Percentiles rank a stretch among this genome's conserved stretches.
These are phyloP conservation scores for Poeciliopsis infans DNA, from an alignment of 2,797 vertebrate genomes.

Conservation along the genomic window DNA sequence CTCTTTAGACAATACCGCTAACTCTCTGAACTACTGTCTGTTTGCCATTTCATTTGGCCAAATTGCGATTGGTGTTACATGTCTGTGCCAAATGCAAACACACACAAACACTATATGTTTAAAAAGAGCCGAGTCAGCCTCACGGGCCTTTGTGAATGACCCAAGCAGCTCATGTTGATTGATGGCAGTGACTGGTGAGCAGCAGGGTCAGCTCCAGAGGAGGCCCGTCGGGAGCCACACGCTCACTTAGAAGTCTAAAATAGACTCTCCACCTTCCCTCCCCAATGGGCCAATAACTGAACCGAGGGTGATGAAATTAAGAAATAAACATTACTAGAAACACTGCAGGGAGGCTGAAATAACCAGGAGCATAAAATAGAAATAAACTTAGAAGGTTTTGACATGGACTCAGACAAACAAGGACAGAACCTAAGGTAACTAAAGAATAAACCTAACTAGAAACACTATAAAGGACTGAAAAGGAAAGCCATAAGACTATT, in stretches of 20 bases:
- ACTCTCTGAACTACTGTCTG: not conserved
- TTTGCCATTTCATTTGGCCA: not conserved
- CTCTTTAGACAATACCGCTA: not conserved
- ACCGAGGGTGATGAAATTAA: too few species aligned
- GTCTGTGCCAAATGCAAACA: slow-evolving; percentile 26
- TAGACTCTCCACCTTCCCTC: slow-evolving; percentile 30
- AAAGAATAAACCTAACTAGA: too few species aligned
- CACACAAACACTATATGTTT: slow-evolving; percentile 7
- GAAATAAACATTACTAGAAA: too few species aligned
- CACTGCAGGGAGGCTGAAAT: too few species aligned
- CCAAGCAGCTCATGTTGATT: slow-evolving; percentile 56
- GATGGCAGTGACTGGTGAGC: slow-evolving; percentile 35
- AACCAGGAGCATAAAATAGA: too few species aligned
- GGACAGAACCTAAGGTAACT: too few species aligned
- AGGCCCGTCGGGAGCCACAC: slow-evolving; percentile 40
- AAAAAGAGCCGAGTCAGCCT: slow-evolving; percentile 21
- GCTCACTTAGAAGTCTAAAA: slow-evolving; percentile 54
- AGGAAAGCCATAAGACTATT: too few species aligned
- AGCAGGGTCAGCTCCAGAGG: slow-evolving; percentile 35
- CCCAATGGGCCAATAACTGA: slow-evolving; percentile 21
- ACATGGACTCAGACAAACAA: too few species aligned
- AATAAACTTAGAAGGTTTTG: too few species aligned
- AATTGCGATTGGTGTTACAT: slow-evolving; percentile 5
- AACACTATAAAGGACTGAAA: too few species aligned
- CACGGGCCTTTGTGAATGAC: slow-evolving; percentile 27